These are phyloP conservation scores for Chaetops frenatus DNA, from an alignment of 2,113 vertebrate species.

Conservation along the genomic window DNA sequence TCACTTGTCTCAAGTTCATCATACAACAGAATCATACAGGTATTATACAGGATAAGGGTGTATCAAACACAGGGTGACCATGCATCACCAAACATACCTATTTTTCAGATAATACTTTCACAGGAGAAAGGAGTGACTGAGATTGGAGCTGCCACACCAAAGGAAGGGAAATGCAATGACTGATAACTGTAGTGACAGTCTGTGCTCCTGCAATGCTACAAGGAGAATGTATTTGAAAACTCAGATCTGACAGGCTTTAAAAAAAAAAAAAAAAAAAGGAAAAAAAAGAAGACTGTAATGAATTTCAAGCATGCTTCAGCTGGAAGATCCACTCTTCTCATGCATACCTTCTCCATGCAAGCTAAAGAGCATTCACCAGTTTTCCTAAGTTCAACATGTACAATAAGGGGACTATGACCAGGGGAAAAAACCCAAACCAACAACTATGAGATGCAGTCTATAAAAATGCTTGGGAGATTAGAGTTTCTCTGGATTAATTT, in stretches of 20 bases:
- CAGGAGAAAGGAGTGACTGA: background rate
- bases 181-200: background rate
- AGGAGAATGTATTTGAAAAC: background rate
- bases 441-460: background rate
- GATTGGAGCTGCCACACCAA: background rate
- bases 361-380: background rate
- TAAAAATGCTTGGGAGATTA: background rate
- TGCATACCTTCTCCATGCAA: background rate
- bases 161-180: background rate
- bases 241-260: background rate
- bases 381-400: background rate
- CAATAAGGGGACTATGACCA: background rate
- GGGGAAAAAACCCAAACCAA: background rate
- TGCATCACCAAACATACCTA: fast-evolving
- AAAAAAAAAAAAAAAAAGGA: background rate
- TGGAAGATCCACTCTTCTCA: background rate
- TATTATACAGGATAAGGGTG: background rate
- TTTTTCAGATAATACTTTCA: background rate
- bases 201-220: background rate
- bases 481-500: background rate
- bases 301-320: background rate
- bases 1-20: background rate
- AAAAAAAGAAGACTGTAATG: background rate
- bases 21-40: background rate
- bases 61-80: background rate